A percentile compares a stretch with the other conserved stretches of the same genome.
Evolutionary conservation across 2,888 invertebrate genomes (phyloP).

Genomic region (Nomada ferruginata): DNA sequence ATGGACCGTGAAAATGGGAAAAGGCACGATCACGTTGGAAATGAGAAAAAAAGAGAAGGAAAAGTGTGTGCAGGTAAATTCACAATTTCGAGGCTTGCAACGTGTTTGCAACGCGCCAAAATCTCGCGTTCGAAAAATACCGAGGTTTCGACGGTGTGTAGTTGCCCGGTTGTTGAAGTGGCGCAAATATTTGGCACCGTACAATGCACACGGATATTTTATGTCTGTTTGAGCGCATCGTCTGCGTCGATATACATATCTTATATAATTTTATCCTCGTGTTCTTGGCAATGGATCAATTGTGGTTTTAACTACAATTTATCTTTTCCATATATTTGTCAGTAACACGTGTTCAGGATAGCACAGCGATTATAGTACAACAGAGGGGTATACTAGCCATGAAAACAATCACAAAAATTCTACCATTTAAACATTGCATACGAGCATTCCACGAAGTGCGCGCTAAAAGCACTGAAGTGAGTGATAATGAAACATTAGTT

Average conservation of each 20-base stretch:
- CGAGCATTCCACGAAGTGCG: too few relatives aligned
- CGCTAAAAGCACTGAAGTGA: too few relatives aligned
- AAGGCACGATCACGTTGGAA: conserved; percentile 33
- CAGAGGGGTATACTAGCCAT: too few relatives aligned
- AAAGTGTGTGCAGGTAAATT: conserved; percentile 2
- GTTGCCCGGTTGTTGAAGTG: conserved; percentile 73
- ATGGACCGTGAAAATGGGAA: conserved; percentile 63
- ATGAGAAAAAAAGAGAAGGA: neutral
- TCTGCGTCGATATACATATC: conserved; percentile 31
- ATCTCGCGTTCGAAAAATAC: conserved; percentile 25
- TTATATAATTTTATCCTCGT: neutral
- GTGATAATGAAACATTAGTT: too few relatives aligned
- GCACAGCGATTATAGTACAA: too few relatives aligned
- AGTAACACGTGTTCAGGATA: neutral
- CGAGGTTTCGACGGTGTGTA: conserved; percentile 12
- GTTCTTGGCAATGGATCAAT: neutral
- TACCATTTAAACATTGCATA: too few relatives aligned
- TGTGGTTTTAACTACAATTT: neutral
- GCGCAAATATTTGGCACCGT: conserved; percentile 78
- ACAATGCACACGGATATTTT: conserved; percentile 48
- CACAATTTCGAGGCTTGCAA: conserved; percentile 21
- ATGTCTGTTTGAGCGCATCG: conserved; percentile 45
- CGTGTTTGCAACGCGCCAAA: conserved; percentile 14
- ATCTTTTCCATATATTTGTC: neutral
- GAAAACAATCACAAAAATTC: too few relatives aligned